These are phyloP conservation scores for Hofmannophila pseudospretella DNA, from an alignment of 2,888 invertebrate species.

Conservation along the genomic window DNA sequence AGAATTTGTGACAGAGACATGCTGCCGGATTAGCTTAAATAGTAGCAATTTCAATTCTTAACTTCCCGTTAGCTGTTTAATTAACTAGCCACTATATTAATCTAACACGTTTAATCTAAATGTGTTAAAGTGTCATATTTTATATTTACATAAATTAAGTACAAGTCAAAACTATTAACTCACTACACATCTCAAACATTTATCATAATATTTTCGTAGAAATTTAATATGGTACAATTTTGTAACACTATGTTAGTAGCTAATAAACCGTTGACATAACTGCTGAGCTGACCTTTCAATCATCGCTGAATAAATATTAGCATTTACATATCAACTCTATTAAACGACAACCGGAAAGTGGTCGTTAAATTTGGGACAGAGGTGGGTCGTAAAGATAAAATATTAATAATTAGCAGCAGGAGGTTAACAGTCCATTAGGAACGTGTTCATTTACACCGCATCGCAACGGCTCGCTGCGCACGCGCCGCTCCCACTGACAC, in stretches of 20 bases:
- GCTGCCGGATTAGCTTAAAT: slow-evolving; percentile 21
- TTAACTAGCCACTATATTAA: slow-evolving; percentile 27
- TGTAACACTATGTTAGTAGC: slow-evolving; percentile 42
- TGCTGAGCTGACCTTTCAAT: slow-evolving; percentile 60
- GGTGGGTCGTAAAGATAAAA: slow-evolving; percentile 62
- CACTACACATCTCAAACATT: slow-evolving; percentile 9
- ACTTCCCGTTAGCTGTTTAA: slow-evolving; percentile 17
- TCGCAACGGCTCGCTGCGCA: slow-evolving; percentile 28
- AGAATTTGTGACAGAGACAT: slow-evolving; percentile 31
- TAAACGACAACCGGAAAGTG: slow-evolving; percentile 57
- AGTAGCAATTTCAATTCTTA: slow-evolving; percentile 13
- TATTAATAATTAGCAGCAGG: slow-evolving; percentile 64
- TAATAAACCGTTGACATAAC: slow-evolving; percentile 45
- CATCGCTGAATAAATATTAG: slow-evolving; percentile 56
- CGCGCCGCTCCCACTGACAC: slow-evolving; percentile 22
- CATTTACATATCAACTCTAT: slow-evolving; percentile 52
- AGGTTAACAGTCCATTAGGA: slow-evolving; percentile 64
- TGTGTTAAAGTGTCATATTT: slow-evolving; percentile 38
- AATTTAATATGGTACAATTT: slow-evolving; percentile 37
- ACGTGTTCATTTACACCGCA: slow-evolving; percentile 41
- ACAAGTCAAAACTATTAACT: slow-evolving; percentile 22
- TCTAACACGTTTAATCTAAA: slow-evolving; percentile 22
- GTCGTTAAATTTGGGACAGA: slow-evolving; percentile 58
- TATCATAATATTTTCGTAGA: slow-evolving; percentile 28
- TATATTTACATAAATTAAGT: slow-evolving; percentile 19